Conservation (phyloP, 2,888 invertebrate species). For the Ashinkailepas kermadecensis region DNA sequence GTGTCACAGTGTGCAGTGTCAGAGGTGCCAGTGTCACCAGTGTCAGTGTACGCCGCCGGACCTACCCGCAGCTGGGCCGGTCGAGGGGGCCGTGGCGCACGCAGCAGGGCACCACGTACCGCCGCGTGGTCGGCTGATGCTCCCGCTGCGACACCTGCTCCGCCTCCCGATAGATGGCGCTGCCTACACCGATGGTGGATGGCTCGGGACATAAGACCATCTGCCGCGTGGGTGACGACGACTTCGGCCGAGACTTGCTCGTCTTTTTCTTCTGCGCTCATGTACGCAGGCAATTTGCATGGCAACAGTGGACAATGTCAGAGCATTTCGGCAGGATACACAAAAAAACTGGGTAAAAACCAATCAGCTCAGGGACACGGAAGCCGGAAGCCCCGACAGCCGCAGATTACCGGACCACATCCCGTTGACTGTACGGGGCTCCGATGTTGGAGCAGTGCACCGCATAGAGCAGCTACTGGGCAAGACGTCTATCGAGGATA, state of each 20-base stretch:
- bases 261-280: background rate
- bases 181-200: background rate
- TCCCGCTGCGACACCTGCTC: background rate
- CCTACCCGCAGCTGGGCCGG: background rate
- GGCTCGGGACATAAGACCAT: background rate
- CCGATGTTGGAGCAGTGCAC: no score
- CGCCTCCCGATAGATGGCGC: background rate
- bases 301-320: no score
- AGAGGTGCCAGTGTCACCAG: no score
- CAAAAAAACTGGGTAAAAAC: no score
- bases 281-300: background rate
- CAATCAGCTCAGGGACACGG: no score
- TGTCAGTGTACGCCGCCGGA: background rate
- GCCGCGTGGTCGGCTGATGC: background rate
- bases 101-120: background rate
- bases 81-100: background rate
- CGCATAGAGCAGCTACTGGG: no score
- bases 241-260: background rate
- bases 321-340: no score
- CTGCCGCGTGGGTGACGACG: background rate
- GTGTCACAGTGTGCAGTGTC: no score
- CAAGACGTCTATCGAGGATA: no score
- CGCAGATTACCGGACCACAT: no score
- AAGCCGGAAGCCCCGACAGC: no score
- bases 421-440: no score